Evolutionary conservation across 2,113 vertebrate genomes (phyloP).

Genomic region (Carollia perspicillata): DNA sequence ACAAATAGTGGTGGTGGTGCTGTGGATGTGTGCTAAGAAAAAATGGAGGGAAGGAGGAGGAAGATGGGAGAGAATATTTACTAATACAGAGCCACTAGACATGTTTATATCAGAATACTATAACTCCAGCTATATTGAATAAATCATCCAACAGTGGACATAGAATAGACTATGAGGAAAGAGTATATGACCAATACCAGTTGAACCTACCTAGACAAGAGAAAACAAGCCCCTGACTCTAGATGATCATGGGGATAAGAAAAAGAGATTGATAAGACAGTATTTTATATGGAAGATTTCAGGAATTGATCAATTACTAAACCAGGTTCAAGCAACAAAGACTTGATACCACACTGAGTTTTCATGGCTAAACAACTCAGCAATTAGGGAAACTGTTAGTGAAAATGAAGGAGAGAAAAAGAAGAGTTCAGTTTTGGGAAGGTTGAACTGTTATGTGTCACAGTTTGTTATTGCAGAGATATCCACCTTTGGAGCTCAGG

Average conservation of each 20-base stretch:
- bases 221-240: neutral
- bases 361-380: neutral
- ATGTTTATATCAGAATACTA: neutral
- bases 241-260: neutral
- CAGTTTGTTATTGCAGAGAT: neutral
- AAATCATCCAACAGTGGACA: neutral
- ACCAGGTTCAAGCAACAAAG: neutral
- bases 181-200: neutral
- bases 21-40: fast-evolving
- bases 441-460: neutral
- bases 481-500: neutral
- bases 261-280: neutral
- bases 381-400: neutral
- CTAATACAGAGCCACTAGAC: neutral
- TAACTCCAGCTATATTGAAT: neutral
- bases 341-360: neutral
- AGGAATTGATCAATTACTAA: neutral
- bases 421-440: neutral
- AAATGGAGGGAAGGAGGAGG: neutral
- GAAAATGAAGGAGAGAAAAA: neutral
- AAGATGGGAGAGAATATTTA: neutral
- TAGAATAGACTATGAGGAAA: neutral
- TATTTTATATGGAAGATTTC: neutral
- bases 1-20: neutral
- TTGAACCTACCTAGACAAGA: neutral